These are phyloP conservation scores for Thymelicus acteon DNA, from an alignment of 2,888 invertebrate genomes.

Conservation along the genomic window DNA sequence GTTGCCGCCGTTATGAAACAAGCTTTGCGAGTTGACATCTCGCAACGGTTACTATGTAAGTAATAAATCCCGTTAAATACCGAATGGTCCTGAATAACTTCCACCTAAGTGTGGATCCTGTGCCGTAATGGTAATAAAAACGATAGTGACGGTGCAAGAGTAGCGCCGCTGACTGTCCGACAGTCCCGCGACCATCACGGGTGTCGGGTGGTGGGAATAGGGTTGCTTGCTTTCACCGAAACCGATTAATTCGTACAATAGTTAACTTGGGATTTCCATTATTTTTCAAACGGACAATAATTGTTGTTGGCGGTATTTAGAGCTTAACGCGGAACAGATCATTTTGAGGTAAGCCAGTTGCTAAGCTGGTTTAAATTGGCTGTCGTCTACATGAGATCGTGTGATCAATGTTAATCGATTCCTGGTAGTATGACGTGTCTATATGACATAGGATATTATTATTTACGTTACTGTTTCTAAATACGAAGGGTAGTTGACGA, in stretches of 20 bases:
- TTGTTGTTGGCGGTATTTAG: too few species aligned
- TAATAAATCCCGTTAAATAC: constrained; percentile 54
- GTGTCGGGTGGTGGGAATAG: constrained; percentile 19
- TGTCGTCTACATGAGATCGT: too few species aligned
- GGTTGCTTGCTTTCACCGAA: constrained; percentile 10
- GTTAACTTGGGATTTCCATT: background rate
- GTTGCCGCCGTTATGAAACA: constrained; percentile 30
- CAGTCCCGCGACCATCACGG: background rate
- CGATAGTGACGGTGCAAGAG: constrained; percentile 1
- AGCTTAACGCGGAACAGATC: too few species aligned
- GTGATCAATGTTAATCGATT: too few species aligned
- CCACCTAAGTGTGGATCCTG: constrained; percentile 46
- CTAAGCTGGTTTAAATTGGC: too few species aligned
- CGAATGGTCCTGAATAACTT: constrained; percentile 45
- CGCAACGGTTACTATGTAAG: constrained; percentile 45
- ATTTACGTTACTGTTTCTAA: too few species aligned
- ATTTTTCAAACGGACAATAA: too few species aligned
- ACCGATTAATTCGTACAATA: too few species aligned
- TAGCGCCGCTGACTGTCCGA: background rate
- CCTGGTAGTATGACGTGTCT: too few species aligned
- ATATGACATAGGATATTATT: too few species aligned
- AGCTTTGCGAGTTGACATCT: constrained; percentile 42
- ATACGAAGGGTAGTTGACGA: too few species aligned
- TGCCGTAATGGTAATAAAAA: constrained; percentile 52
- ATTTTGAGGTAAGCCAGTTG: too few species aligned